These are phyloP conservation scores for Acrossocheilus wenchowensis DNA, from an alignment of 2,797 vertebrate genomes.

Conservation along the genomic window DNA sequence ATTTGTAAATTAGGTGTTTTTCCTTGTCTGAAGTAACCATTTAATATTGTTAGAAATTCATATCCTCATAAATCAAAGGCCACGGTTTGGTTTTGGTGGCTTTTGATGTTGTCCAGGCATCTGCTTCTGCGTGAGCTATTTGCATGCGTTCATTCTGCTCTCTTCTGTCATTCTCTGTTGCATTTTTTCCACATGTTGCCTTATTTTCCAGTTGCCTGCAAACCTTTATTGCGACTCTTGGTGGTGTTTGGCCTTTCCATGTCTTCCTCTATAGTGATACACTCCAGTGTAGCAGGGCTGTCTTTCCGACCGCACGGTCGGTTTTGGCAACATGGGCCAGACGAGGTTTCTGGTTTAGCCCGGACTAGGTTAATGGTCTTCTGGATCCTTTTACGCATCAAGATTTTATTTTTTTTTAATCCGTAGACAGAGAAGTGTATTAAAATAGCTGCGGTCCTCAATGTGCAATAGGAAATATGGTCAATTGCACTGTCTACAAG, in stretches of 20 bases:
- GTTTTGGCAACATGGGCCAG: slow-evolving; percentile 31
- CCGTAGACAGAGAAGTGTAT: slow-evolving; percentile 6
- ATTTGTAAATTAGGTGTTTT: slow-evolving; percentile 15
- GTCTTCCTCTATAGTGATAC: slow-evolving; percentile 43
- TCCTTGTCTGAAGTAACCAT: slow-evolving; percentile 2
- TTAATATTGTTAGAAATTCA: slow-evolving; percentile 19
- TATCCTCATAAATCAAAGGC: slow-evolving; percentile 35
- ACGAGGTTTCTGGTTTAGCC: slow-evolving; percentile 52
- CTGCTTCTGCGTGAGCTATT: slow-evolving; percentile 27
- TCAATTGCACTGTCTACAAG: slow-evolving; percentile 18
- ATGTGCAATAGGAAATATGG: background rate
- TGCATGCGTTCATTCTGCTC: slow-evolving; percentile 34
- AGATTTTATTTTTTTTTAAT: background rate
- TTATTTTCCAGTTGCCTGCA: slow-evolving; percentile 58
- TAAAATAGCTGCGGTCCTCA: slow-evolving; percentile 36
- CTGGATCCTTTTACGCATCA: slow-evolving; percentile 40
- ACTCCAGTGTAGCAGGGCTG: slow-evolving; percentile 21
- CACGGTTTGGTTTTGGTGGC: background rate
- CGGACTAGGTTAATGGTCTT: slow-evolving; percentile 43
- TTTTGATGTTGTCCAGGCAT: slow-evolving; percentile 44
- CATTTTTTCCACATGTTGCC: slow-evolving; percentile 55
- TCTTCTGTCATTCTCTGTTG: slow-evolving; percentile 44
- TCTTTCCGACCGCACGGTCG: slow-evolving; percentile 54
- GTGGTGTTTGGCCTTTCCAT: slow-evolving; percentile 50
- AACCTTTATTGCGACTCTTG: slow-evolving; percentile 50